These are phyloP conservation scores for Exephanes ischioxanthus DNA, from an alignment of 2,888 invertebrate species.

Conservation along the genomic window DNA sequence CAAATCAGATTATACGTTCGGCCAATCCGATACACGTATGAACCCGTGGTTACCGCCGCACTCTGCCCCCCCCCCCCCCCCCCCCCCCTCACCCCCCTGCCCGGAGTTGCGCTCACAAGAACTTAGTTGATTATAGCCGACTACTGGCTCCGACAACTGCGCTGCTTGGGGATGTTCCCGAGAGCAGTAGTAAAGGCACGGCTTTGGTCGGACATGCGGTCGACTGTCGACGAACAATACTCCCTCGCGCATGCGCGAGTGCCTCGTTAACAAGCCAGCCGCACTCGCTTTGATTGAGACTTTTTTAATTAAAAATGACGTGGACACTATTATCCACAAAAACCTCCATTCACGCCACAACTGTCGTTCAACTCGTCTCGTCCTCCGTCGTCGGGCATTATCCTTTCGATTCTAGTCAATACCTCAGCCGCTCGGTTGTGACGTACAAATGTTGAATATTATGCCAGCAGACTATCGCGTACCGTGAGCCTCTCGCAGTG, in stretches of 20 bases:
- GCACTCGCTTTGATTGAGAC: constrained; percentile 40
- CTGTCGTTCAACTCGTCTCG: background rate
- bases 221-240: constrained; percentile 20
- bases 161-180: constrained; percentile 7
- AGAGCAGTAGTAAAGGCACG: constrained; percentile 29
- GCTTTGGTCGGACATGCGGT: constrained; percentile 39
- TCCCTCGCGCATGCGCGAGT: background rate
- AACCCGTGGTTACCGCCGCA: constrained; percentile 17
- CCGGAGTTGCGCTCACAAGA: constrained; percentile 23
- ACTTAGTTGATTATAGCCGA: constrained; percentile 63
- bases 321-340: constrained; percentile 44
- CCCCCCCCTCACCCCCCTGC: background rate
- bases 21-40: constrained; percentile 66
- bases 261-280: constrained; percentile 38
- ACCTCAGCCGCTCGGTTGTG: background rate
- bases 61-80: constrained; percentile 3
- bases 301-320: constrained; percentile 63
- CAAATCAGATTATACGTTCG: constrained; percentile 67
- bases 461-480: no score
- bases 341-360: constrained; percentile 6
- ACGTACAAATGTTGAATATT: background rate
- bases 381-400: background rate
- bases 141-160: constrained; percentile 11
- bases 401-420: background rate
- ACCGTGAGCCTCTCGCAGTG: no score